These are phyloP conservation scores for Cynoglossus semilaevis DNA, from an alignment of 2,113 vertebrate species.

Conservation along the genomic window DNA sequence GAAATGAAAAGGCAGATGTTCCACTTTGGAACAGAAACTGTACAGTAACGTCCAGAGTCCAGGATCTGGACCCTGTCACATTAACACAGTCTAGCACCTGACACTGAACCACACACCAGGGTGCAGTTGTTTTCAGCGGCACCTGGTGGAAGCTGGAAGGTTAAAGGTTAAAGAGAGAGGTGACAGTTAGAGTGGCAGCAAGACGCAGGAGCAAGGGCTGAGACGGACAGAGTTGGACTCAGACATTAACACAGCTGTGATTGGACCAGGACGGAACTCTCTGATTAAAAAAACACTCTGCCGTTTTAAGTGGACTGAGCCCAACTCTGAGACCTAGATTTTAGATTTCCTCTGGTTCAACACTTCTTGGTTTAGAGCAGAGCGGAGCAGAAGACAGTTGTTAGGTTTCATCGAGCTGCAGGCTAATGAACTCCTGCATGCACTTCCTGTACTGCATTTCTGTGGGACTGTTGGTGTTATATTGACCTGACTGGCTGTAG, in stretches of 20 bases:
- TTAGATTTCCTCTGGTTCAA: slow-evolving; percentile 1
- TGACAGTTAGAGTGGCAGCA: slow-evolving; percentile 1
- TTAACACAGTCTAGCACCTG: slow-evolving; percentile 13
- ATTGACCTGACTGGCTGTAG: slow-evolving; percentile 98
- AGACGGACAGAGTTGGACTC: slow-evolving; percentile 16
- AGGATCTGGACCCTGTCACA: slow-evolving; percentile 42
- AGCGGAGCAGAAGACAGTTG: neutral
- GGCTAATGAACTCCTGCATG: slow-evolving; percentile 95
- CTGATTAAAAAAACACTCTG: neutral
- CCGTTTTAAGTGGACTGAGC: slow-evolving; percentile 10
- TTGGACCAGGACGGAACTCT: slow-evolving; percentile 5
- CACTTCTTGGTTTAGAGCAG: neutral
- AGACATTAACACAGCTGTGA: slow-evolving; percentile 11
- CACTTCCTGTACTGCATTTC: slow-evolving; percentile 97
- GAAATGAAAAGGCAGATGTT: slow-evolving; percentile 23
- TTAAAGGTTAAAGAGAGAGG: neutral
- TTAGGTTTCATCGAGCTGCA: slow-evolving; percentile 87
- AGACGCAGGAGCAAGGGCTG: slow-evolving; percentile 11
- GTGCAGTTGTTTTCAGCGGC: slow-evolving; percentile 7
- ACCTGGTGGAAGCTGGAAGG: neutral
- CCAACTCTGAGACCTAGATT: slow-evolving; percentile 21
- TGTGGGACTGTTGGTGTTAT: slow-evolving; percentile 89
- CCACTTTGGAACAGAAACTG: slow-evolving; percentile 46
- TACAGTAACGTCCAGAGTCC: slow-evolving; percentile 9
- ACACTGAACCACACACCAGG: neutral